phyloP scores from a whole-genome alignment of 1,140 invertebrate species.

The Sinonovacula constricta region DNA sequence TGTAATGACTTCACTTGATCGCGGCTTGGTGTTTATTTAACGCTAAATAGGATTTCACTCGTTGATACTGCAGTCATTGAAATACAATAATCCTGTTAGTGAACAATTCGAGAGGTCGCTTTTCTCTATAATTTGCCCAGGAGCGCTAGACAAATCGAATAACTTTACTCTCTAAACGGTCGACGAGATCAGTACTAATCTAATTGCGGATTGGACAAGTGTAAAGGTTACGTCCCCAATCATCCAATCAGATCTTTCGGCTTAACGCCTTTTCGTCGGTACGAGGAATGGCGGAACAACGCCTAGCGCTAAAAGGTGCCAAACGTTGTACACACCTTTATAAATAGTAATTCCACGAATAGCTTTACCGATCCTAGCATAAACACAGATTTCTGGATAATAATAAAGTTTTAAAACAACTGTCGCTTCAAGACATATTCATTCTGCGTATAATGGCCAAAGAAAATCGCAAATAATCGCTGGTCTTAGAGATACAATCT shows the following conservation, averaged over 20 bases:
- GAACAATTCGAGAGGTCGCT: slow-evolving; percentile 20
- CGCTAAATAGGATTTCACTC: slow-evolving; percentile 38
- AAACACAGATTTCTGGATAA: not conserved
- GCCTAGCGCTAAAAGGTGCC: not conserved
- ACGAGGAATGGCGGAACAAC: slow-evolving; percentile 5
- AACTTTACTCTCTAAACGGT: slow-evolving; percentile 23
- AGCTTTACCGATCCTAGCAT: not conserved
- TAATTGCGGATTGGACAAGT: slow-evolving; percentile 17
- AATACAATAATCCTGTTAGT: slow-evolving; percentile 40
- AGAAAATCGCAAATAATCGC: too few species aligned
- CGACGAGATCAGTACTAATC: slow-evolving; percentile 15
- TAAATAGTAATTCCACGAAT: not conserved
- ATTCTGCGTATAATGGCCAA: too few species aligned
- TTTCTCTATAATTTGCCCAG: slow-evolving; percentile 33
- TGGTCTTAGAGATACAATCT: too few species aligned
- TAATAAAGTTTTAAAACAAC: not conserved
- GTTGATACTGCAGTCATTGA: slow-evolving; percentile 3
- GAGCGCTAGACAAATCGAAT: slow-evolving; percentile 20
- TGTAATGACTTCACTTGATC: slow-evolving; percentile 42
- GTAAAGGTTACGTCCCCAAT: slow-evolving; percentile 16
- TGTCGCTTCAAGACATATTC: too few species aligned
- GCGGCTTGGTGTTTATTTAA: slow-evolving; percentile 36
- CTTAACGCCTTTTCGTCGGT: slow-evolving; percentile 15
- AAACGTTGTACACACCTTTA: not conserved
- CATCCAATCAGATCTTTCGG: slow-evolving; percentile 23